Percentiles rank a stretch among this genome's conserved stretches.
These are phyloP conservation scores for Parasteatoda lunata DNA, from an alignment of 2,888 invertebrate genomes.

Conservation along the genomic window DNA sequence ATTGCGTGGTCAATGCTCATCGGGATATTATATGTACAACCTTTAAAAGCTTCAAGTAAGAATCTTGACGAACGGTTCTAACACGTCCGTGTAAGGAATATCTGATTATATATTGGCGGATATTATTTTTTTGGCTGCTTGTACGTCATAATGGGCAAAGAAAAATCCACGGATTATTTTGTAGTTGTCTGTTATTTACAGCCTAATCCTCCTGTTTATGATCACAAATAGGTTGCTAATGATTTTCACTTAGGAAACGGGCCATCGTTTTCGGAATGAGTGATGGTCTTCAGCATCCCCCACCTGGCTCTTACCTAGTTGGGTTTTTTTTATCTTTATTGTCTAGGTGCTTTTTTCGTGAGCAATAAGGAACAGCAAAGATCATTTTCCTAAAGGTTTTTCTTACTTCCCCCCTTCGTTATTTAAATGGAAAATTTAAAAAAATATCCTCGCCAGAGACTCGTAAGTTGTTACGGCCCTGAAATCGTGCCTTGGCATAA, in stretches of 20 bases:
- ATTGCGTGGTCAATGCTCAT: slow-evolving; percentile 56
- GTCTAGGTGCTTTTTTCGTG: background rate
- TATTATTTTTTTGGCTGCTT: background rate
- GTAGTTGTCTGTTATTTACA: slow-evolving; percentile 52
- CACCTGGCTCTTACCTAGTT: slow-evolving; percentile 12
- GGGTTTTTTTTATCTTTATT: slow-evolving; percentile 16
- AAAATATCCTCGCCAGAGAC: background rate
- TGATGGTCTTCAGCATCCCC: slow-evolving; percentile 21
- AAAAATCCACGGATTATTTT: slow-evolving; percentile 25
- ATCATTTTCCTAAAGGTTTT: background rate
- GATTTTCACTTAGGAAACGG: slow-evolving; percentile 35
- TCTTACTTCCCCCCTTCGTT: background rate
- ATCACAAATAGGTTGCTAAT: slow-evolving; percentile 56
- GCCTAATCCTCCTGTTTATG: slow-evolving; percentile 59
- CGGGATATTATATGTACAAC: slow-evolving; percentile 1
- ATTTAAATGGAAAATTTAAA: no score
- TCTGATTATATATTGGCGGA: slow-evolving; percentile 19
- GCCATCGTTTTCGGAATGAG: slow-evolving; percentile 31
- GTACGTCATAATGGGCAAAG: background rate
- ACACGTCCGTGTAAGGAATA: slow-evolving; percentile 45
- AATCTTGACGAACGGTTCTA: slow-evolving; percentile 32
- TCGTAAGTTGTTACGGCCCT: background rate
- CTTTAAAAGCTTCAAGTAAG: background rate
- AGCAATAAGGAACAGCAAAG: background rate
- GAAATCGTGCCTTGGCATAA: background rate